A percentile compares a stretch with the other conserved stretches of the same genome.
Evolutionary conservation across 1,140 invertebrate species (phyloP).

Genomic region (Aricia agestis): DNA sequence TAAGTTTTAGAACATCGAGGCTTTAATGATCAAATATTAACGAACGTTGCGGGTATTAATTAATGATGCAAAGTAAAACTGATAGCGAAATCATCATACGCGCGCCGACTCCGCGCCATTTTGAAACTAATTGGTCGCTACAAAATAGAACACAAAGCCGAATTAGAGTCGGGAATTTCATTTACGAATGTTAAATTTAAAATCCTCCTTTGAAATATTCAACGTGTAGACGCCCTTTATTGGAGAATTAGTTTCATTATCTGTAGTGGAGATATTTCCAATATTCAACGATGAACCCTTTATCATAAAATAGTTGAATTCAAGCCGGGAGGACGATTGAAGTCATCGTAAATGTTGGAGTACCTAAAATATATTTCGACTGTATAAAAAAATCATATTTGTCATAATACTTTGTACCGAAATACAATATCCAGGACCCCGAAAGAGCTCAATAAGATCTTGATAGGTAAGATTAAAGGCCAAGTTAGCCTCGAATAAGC

Average conservation of each 20-base stretch:
- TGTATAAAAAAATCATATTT: too few species aligned
- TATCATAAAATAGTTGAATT: neutral
- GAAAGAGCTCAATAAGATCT: too few species aligned
- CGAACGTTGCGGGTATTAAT: slow-evolving; percentile 68
- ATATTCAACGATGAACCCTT: neutral
- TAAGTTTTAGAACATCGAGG: slow-evolving; percentile 71
- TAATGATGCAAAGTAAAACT: slow-evolving; percentile 61
- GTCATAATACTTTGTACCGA: too few species aligned
- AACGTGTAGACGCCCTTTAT: neutral
- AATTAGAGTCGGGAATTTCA: neutral
- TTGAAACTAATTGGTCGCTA: slow-evolving; percentile 18
- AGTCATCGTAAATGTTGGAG: too few species aligned
- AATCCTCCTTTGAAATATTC: neutral
- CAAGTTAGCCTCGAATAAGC: too few species aligned
- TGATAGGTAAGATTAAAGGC: too few species aligned
- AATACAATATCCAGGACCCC: too few species aligned
- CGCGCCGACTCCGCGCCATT: neutral
- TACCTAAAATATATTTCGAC: too few species aligned
- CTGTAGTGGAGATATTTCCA: neutral
- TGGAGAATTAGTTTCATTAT: neutral
- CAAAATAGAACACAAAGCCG: slow-evolving; percentile 15
- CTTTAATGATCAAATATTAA: slow-evolving; percentile 75
- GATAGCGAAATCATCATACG: slow-evolving; percentile 37
- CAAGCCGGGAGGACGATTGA: too few species aligned
- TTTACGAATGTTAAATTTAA: slow-evolving; percentile 5